These are phyloP conservation scores for Telmatherina bonti DNA, from an alignment of 2,797 vertebrate genomes.

Conservation along the genomic window DNA sequence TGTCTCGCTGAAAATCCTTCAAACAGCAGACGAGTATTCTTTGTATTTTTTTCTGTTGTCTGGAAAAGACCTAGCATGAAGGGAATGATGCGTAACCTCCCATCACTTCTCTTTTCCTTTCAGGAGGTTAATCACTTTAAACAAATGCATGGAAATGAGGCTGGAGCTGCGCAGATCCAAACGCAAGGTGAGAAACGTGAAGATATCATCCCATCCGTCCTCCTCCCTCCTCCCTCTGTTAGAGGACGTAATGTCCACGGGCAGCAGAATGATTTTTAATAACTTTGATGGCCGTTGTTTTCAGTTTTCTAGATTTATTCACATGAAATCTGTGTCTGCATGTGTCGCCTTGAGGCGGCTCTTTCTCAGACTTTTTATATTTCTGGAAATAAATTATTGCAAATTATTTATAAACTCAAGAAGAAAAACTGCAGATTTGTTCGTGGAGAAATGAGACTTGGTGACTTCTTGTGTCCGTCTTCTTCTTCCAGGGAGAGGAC, in stretches of 20 bases:
- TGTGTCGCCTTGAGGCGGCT: too few relatives aligned
- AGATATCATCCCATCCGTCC: not conserved
- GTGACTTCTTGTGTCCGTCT: not conserved
- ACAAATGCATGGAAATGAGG: slow-evolving; percentile 89
- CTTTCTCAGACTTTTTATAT: too few relatives aligned
- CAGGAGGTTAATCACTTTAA: slow-evolving; percentile 89
- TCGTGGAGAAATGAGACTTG: not conserved
- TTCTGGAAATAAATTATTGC: too few relatives aligned
- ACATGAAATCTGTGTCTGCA: too few relatives aligned
- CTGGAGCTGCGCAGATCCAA: slow-evolving; percentile 84
- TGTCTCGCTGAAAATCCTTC: too few relatives aligned
- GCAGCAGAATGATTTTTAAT: too few relatives aligned
- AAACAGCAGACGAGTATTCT: too few relatives aligned
- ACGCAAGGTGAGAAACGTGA: slow-evolving; percentile 76
- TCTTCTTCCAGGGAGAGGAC: slow-evolving; percentile 78
- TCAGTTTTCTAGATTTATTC: too few relatives aligned
- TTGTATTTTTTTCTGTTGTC: not conserved
- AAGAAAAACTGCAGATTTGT: not conserved
- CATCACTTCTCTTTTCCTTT: slow-evolving; percentile 10
- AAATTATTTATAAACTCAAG: too few relatives aligned
- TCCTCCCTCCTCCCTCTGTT: too few relatives aligned
- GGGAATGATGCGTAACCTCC: not conserved
- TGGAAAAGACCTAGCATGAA: not conserved
- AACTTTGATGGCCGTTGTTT: too few relatives aligned
- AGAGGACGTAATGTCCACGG: too few relatives aligned